These are phyloP conservation scores for Virgularia gustaviana DNA, from an alignment of 92 coral and sea anemone species.

Conservation along the genomic window DNA sequence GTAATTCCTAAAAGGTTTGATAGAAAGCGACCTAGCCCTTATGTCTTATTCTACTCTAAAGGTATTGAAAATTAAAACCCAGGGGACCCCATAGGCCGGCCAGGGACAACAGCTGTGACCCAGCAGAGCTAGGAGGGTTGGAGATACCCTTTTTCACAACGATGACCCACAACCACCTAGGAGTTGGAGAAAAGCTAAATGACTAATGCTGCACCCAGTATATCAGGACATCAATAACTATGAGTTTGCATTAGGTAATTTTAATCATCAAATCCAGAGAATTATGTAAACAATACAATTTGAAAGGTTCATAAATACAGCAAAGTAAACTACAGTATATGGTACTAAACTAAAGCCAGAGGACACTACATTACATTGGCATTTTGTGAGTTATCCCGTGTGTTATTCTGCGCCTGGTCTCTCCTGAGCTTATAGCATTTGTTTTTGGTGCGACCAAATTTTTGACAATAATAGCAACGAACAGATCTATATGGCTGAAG, in stretches of 20 bases:
- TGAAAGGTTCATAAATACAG: no score
- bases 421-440: constrained; percentile 20
- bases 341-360: no score
- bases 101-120: no score
- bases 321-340: no score
- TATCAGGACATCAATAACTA: no score
- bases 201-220: no score
- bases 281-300: no score
- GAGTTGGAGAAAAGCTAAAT: neutral
- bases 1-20: neutral
- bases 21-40: neutral
- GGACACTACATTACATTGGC: no score
- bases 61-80: neutral
- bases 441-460: constrained; percentile 23
- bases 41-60: neutral
- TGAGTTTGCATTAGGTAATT: no score
- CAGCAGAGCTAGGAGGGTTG: no score
- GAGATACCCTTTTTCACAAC: constrained; percentile 11
- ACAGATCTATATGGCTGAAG: constrained; percentile 17
- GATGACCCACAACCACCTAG: neutral
- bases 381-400: neutral
- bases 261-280: no score
- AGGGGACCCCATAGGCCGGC: constrained; percentile 28
- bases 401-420: constrained; percentile 4
- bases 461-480: constrained; percentile 27